Conservation (phyloP, 2,113 vertebrate species). For the Gavialis gangeticus region DNA sequence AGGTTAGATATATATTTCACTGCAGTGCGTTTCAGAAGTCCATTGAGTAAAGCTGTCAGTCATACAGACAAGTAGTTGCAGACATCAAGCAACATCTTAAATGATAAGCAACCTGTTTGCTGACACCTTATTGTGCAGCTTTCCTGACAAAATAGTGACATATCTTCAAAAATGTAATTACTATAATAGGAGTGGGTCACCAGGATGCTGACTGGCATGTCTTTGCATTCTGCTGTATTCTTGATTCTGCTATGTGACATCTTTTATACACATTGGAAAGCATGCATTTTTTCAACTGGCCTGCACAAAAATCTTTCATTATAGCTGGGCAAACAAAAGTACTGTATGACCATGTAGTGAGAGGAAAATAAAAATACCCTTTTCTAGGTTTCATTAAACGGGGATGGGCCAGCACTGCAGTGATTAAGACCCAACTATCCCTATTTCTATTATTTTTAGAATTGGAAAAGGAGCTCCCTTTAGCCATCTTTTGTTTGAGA, state of each 20-base stretch:
- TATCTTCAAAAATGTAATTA: constrained; percentile 61
- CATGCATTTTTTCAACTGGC: constrained; percentile 23
- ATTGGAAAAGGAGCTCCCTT: not conserved
- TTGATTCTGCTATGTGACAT: constrained; percentile 49
- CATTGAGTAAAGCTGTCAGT: constrained; percentile 25
- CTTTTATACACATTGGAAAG: constrained; percentile 35
- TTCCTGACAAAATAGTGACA: constrained; percentile 38
- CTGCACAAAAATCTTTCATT: not conserved
- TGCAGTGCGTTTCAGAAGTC: not conserved
- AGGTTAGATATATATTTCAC: not conserved
- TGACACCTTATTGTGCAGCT: constrained; percentile 64
- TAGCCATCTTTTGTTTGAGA: not conserved
- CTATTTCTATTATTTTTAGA: not conserved
- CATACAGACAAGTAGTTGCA: constrained; percentile 38
- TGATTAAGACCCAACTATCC: not conserved
- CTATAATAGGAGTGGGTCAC: constrained; percentile 78
- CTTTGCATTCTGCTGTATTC: constrained; percentile 35
- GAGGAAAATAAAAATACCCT: not conserved
- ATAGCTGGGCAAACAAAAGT: not conserved
- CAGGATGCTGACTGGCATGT: constrained; percentile 67
- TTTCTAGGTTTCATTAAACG: not conserved
- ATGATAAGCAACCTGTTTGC: constrained; percentile 71
- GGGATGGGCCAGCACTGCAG: not conserved
- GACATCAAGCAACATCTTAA: constrained; percentile 41
- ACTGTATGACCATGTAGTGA: not conserved